Percentiles rank a stretch among this genome's conserved stretches.
Conservation (phyloP, 2,113 vertebrate genomes). For the Hemiscyllium ocellatum region DNA sequence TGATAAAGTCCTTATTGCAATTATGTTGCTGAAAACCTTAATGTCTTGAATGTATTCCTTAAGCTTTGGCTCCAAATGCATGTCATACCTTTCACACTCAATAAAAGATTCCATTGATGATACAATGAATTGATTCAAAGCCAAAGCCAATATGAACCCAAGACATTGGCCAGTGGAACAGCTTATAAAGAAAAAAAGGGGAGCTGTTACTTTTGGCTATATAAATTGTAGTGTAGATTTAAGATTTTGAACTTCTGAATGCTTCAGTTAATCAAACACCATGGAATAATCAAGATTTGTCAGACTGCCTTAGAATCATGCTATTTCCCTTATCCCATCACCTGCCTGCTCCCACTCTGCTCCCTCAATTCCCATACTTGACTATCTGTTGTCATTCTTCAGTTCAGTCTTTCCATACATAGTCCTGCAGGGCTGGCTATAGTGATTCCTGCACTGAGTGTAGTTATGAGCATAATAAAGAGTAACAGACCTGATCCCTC, state of each 20-base stretch:
- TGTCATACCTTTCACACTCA: not conserved
- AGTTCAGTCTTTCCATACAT: not conserved
- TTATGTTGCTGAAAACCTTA: not conserved
- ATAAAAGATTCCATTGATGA: conserved; percentile 2
- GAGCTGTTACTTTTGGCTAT: not conserved
- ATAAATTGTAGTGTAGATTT: not conserved
- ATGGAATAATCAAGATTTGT: not conserved
- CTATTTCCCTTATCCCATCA: not conserved
- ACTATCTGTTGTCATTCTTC: not conserved
- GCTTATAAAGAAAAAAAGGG: not conserved
- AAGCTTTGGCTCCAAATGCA: not conserved
- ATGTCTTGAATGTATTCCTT: not conserved
- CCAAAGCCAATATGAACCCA: conserved; percentile 2
- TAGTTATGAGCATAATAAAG: no score
- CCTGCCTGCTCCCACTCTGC: not conserved
- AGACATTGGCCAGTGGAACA: not conserved
- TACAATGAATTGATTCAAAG: conserved; percentile 9
- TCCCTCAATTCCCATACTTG: not conserved
- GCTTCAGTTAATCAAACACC: not conserved
- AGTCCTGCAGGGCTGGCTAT: not conserved
- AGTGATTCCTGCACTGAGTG: no score
- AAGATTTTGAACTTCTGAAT: conserved; percentile 10
- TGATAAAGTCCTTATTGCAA: not conserved
- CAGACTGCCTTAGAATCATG: not conserved
- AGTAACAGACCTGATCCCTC: no score